phyloP scores from a whole-genome alignment of 1,140 invertebrate species.

The Planococcus citri region DNA sequence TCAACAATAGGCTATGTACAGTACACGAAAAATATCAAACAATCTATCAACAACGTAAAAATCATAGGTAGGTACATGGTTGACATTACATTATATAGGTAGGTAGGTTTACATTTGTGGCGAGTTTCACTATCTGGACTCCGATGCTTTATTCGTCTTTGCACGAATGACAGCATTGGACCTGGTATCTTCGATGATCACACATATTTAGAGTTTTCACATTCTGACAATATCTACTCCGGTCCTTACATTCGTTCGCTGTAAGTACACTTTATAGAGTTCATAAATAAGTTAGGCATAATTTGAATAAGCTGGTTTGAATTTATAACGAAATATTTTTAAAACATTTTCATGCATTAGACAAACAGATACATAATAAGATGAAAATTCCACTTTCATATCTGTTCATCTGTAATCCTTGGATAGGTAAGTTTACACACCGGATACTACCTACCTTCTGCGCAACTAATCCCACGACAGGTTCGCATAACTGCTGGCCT shows the following conservation, averaged over 20 bases:
- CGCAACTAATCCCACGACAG: slow-evolving; percentile 55
- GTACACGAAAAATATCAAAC: not conserved
- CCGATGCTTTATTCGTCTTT: slow-evolving; percentile 25
- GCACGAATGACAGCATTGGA: slow-evolving; percentile 73
- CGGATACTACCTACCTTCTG: slow-evolving; percentile 32
- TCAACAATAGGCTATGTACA: not conserved
- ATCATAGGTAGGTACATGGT: not conserved
- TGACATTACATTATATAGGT: too few species aligned
- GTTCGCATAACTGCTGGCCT: slow-evolving; percentile 60
- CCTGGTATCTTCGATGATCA: slow-evolving; percentile 60
- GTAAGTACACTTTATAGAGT: slow-evolving; percentile 30
- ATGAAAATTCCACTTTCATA: too few species aligned
- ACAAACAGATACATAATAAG: too few species aligned
- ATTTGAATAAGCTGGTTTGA: too few species aligned
- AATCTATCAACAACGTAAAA: not conserved
- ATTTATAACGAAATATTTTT: too few species aligned
- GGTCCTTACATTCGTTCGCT: slow-evolving; percentile 60
- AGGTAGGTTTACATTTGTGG: too few species aligned
- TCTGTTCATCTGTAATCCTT: too few species aligned
- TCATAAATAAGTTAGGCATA: not conserved
- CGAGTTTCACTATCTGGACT: too few species aligned
- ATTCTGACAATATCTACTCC: slow-evolving; percentile 60
- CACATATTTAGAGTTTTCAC: slow-evolving; percentile 73
- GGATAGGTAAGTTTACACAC: too few species aligned
- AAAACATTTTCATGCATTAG: too few species aligned